phyloP scores from a whole-genome alignment of 1,140 invertebrate species.

The Temnothorax nylanderi region DNA sequence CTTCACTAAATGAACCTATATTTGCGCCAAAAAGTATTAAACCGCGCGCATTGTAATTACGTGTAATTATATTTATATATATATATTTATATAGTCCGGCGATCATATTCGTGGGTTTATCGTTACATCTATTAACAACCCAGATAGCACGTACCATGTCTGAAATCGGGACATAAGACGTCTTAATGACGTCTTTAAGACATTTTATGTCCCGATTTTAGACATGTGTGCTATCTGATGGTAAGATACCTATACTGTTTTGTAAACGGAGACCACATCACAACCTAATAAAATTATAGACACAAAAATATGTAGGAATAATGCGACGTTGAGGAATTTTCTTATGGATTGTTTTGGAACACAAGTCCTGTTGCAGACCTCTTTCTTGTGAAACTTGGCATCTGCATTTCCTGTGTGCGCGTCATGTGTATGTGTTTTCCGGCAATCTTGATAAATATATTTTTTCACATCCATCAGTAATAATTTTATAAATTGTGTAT shows the following conservation, averaged over 20 bases:
- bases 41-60: no score
- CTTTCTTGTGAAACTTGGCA: background rate
- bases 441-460: background rate
- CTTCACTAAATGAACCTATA: background rate
- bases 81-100: no score
- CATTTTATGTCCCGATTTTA: no score
- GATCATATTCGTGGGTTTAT: no score
- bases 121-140: no score
- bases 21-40: background rate
- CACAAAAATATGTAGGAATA: background rate
- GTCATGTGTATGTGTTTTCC: background rate
- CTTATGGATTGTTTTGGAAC: background rate
- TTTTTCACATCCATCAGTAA: background rate
- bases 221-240: no score
- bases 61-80: conserved; percentile 14
- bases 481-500: background rate
- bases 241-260: background rate
- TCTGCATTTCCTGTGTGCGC: background rate
- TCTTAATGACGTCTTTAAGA: no score
- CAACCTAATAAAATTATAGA: background rate
- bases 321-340: background rate
- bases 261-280: background rate
- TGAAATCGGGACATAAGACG: no score
- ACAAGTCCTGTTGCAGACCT: background rate
- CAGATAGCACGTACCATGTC: no score